phyloP scores from a whole-genome alignment of 2,113 vertebrate genomes.

The Equus przewalskii region DNA sequence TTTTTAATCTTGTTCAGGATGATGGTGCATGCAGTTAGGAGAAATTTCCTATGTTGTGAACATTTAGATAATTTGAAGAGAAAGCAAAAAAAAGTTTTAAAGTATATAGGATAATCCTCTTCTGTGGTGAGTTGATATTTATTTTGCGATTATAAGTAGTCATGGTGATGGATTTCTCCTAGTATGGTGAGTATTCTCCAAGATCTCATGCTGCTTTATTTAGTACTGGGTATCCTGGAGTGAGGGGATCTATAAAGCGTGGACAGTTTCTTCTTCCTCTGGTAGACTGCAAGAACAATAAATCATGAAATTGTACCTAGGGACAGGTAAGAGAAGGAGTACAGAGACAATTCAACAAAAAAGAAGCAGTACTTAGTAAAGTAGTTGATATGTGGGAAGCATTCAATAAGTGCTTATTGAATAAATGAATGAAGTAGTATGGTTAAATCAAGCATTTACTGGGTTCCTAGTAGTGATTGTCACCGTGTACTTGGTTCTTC shows the following conservation, averaged over 20 bases:
- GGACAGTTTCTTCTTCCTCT: neutral
- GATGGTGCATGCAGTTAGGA: neutral
- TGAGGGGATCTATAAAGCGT: neutral
- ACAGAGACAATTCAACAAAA: neutral
- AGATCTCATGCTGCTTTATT: neutral
- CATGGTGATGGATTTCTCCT: neutral
- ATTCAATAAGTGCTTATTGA: conserved; percentile 1
- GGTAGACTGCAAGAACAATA: neutral
- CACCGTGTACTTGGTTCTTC: neutral
- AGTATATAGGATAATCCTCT: neutral
- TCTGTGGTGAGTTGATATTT: neutral
- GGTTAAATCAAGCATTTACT: neutral
- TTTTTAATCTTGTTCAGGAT: neutral
- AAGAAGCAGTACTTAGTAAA: neutral
- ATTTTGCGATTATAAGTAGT: conserved; percentile 5
- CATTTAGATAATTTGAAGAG: neutral
- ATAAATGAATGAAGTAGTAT: conserved; percentile 11
- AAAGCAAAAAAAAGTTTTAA: neutral
- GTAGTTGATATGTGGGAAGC: neutral
- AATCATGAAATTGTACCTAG: neutral
- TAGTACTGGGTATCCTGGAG: neutral
- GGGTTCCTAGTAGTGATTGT: neutral
- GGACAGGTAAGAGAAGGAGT: neutral
- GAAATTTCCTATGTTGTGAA: neutral
- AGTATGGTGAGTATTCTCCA: neutral